phyloP scores from a whole-genome alignment of 2,113 vertebrate species.

The Corvus hawaiiensis region DNA sequence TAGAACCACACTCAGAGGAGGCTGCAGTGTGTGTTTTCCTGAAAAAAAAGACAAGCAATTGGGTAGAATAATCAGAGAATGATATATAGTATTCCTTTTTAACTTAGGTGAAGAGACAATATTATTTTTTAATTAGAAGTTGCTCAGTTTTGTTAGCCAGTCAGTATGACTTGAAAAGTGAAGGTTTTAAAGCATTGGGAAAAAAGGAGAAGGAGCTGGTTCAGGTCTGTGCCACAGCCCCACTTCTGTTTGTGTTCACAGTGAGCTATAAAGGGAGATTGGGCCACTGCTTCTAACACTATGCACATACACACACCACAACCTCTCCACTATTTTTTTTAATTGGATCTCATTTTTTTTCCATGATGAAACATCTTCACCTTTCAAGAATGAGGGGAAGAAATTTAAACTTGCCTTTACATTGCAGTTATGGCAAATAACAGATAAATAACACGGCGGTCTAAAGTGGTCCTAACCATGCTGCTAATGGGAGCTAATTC shows the following conservation, averaged over 20 bases:
- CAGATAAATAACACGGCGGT: not conserved
- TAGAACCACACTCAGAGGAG: not conserved
- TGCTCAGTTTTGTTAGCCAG: not conserved
- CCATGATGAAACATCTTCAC: not conserved
- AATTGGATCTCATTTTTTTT: not conserved
- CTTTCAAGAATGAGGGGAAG: not conserved
- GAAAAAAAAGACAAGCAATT: not conserved
- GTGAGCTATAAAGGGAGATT: not conserved
- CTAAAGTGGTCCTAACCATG: not conserved
- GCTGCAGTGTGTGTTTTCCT: rapidly evolving
- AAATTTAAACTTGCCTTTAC: not conserved
- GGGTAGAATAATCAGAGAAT: not conserved
- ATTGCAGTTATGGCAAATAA: not conserved
- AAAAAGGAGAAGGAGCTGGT: not conserved
- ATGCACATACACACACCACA: not conserved
- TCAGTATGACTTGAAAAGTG: not conserved
- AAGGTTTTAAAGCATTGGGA: not conserved
- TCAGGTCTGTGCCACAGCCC: not conserved
- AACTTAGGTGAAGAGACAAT: not conserved
- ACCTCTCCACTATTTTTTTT: not conserved
- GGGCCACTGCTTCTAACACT: not conserved
- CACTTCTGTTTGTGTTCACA: not conserved
- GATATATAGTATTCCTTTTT: not conserved
- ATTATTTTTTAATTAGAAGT: not conserved
- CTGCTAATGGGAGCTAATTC: not conserved